phyloP scores from a whole-genome alignment of 2,888 invertebrate genomes.

The Ischnura elegans region DNA sequence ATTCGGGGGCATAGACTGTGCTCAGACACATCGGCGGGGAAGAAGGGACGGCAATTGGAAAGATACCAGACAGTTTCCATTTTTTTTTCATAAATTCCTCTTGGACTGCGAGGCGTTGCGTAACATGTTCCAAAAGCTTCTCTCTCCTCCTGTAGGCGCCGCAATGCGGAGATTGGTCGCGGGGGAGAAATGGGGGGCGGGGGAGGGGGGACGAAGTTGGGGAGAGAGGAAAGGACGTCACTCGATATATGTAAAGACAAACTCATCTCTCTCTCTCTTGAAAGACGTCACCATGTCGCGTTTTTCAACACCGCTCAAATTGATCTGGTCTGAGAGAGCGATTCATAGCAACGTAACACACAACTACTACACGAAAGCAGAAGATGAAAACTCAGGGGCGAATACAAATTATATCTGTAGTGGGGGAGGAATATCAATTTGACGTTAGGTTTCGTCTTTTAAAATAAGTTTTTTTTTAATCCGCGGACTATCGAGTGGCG shows the following conservation, averaged over 20 bases:
- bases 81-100: neutral
- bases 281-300: neutral
- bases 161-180: constrained; percentile 51
- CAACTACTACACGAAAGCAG: no score
- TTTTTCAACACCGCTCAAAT: neutral
- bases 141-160: neutral
- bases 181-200: neutral
- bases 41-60: neutral
- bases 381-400: no score
- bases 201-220: neutral
- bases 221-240: constrained; percentile 41
- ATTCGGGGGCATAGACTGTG: neutral
- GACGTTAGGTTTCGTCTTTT: no score
- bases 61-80: constrained; percentile 6
- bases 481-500: no score
- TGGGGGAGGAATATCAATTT: no score
- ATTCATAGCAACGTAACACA: no score
- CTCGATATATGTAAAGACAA: constrained; percentile 52
- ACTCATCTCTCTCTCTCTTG: neutral
- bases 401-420: no score
- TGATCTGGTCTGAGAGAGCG: no score
- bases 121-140: constrained; percentile 58
- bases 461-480: no score
- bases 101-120: constrained; percentile 48
- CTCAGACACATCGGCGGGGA: neutral